Base-by-base conservation (phyloP, 2,797 vertebrate genomes). In the Neomorphus geoffroyi region DNA sequence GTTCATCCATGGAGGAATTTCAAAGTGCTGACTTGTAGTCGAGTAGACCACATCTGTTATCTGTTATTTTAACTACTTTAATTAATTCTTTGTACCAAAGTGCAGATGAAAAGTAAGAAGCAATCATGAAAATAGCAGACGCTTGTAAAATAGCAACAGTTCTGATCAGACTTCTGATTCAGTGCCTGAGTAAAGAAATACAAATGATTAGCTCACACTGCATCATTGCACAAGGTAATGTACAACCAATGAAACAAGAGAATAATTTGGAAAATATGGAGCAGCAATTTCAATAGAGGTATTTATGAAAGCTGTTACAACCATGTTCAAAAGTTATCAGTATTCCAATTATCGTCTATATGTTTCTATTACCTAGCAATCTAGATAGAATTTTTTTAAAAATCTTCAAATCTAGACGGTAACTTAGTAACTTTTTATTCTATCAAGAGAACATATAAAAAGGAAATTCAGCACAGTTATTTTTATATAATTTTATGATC, bases 41-140 rank as follows among this genome's bases (percentile, higher is more conserved):
- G 17, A 77, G 46, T 39, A 82, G 71, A 80, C 58, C 64, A 93
- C 54, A 89, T 94, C 74, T 87, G 84, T 56, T 75, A 14, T 71
- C 70, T 84, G 43, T 79, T 95, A 88, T 72, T 93, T 93, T 82
- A 94, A 93, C 35, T 77, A 73, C 60, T 95, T 92, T 70, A 93
- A 87, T 91, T 86, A 93, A 86, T 94, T 96, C 83, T 70, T 85
- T 74, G 58, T 91, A 69, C n/a, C 11, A 13, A 61, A 85, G 69
- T 50, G 71, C 46, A 95, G 35, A 93, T 26, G 45, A 85, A 93
- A 83, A 89, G 26, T 72, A 65, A 71, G n/a, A 86, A 83, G 35
- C 53, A 80, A 66, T 77, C 39, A 85, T 39, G n/a, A 77, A 96
- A 96, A 93, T 27, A 86, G 48, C 33, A 73, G 86, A 88, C 90